phyloP scores from a whole-genome alignment of 1,140 invertebrate species.

The Cyclina sinensis region DNA sequence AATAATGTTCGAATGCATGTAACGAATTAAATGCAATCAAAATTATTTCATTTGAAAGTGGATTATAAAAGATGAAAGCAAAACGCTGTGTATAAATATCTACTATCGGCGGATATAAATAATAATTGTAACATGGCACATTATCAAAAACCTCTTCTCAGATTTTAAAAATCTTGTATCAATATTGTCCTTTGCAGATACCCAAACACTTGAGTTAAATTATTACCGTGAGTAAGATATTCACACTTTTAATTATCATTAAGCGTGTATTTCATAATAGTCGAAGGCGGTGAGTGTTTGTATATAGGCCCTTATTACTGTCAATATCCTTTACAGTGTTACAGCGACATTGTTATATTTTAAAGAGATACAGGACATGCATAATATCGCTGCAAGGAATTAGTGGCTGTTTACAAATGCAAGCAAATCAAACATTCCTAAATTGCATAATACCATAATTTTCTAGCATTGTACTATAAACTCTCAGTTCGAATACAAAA shows the following conservation, averaged over 20 bases:
- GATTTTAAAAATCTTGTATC: not conserved
- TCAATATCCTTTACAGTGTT: too few species aligned
- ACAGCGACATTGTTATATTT: too few species aligned
- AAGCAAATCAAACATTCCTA: too few species aligned
- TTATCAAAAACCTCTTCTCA: not conserved
- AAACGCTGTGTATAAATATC: not conserved
- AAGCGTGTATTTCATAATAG: not conserved
- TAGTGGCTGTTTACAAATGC: too few species aligned
- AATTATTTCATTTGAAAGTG: not conserved
- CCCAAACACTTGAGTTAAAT: constrained; percentile 7
- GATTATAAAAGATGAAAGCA: constrained; percentile 16
- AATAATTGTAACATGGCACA: constrained; percentile 1
- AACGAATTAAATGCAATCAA: constrained; percentile 19
- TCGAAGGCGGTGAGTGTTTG: not conserved
- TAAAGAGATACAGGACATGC: too few species aligned
- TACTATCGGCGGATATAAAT: not conserved
- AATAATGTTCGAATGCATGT: not conserved
- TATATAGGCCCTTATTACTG: too few species aligned
- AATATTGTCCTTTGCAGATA: constrained; percentile 33
- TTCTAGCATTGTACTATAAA: too few species aligned
- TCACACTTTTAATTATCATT: constrained; percentile 13
- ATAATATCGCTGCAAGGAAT: too few species aligned
- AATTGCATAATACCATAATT: too few species aligned
- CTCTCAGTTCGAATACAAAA: too few species aligned
- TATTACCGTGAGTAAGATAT: constrained; percentile 17